phyloP scores from a whole-genome alignment of 1,140 invertebrate genomes.

The Cepaea nemoralis region DNA sequence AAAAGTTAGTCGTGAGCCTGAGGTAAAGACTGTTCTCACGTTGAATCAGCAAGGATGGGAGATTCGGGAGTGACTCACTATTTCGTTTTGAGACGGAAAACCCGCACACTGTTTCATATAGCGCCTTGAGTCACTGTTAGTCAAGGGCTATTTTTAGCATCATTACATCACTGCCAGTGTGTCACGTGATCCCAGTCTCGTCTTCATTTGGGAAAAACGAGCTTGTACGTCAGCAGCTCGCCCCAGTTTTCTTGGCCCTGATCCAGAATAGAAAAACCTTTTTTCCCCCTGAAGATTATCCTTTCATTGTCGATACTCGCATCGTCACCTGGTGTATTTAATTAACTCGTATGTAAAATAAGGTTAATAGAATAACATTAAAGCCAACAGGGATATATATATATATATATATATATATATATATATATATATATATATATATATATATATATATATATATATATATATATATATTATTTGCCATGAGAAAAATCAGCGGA shows the following conservation, averaged over 20 bases:
- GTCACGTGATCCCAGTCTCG: slow-evolving; percentile 40
- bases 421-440: too few relatives aligned
- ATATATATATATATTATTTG: too few relatives aligned
- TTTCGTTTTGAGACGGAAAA: slow-evolving; percentile 50
- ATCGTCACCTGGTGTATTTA: too few relatives aligned
- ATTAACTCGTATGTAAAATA: too few relatives aligned
- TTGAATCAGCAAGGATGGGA: slow-evolving; percentile 32
- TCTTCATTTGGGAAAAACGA: slow-evolving; percentile 22
- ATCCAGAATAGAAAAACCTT: not conserved
- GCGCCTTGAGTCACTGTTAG: slow-evolving; percentile 50
- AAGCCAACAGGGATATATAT: too few relatives aligned
- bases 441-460: too few relatives aligned
- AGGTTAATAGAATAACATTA: too few relatives aligned
- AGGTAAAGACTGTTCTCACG: slow-evolving; percentile 40
- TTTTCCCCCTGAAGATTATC: slow-evolving; percentile 1
- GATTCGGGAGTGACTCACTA: slow-evolving; percentile 50
- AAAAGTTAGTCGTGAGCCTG: slow-evolving; percentile 30
- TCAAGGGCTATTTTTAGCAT: slow-evolving; percentile 51
- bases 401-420: too few relatives aligned
- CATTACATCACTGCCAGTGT: slow-evolving; percentile 46
- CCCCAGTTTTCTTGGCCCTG: slow-evolving; percentile 23
- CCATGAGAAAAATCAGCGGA: too few relatives aligned
- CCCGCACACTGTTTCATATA: slow-evolving; percentile 43
- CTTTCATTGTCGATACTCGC: too few relatives aligned
- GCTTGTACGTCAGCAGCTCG: slow-evolving; percentile 20